These are phyloP conservation scores for Linurgus olivaceus DNA, from an alignment of 2,797 vertebrate genomes.

Conservation along the genomic window DNA sequence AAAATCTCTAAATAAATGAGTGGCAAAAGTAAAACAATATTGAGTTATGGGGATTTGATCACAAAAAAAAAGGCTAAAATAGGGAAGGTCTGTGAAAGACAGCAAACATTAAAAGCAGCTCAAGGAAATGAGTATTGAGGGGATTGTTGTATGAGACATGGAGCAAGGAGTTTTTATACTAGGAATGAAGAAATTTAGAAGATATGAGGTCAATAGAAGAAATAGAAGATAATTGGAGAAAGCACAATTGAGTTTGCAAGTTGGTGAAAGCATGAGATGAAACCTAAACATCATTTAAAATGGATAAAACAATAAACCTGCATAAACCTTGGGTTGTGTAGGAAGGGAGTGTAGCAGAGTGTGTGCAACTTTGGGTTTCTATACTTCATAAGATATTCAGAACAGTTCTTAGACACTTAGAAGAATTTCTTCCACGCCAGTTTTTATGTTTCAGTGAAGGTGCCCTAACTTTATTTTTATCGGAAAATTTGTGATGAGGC, in stretches of 20 bases:
- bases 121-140: not conserved
- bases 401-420: not conserved
- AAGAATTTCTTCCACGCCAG: not conserved
- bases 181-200: not conserved
- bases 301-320: not conserved
- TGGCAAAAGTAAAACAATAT: not conserved
- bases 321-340: not conserved
- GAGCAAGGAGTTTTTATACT: not conserved
- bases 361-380: not conserved
- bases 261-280: not conserved
- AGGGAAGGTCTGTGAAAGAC: not conserved
- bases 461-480: slow-evolving; percentile 41
- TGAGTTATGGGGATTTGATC: not conserved
- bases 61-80: not conserved
- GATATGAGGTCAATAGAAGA: not conserved
- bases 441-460: slow-evolving; percentile 7
- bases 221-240: not conserved
- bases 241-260: not conserved
- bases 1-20: not conserved
- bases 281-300: not conserved
- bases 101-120: not conserved
- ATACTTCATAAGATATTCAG: not conserved
- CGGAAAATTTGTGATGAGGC: slow-evolving; percentile 41
- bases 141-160: not conserved
- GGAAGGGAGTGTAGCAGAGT: not conserved